Percentiles rank a stretch among this genome's conserved stretches.
These are phyloP conservation scores for Leptobrachium ailaonicum DNA, from an alignment of 2,113 vertebrate species.

Conservation along the genomic window DNA sequence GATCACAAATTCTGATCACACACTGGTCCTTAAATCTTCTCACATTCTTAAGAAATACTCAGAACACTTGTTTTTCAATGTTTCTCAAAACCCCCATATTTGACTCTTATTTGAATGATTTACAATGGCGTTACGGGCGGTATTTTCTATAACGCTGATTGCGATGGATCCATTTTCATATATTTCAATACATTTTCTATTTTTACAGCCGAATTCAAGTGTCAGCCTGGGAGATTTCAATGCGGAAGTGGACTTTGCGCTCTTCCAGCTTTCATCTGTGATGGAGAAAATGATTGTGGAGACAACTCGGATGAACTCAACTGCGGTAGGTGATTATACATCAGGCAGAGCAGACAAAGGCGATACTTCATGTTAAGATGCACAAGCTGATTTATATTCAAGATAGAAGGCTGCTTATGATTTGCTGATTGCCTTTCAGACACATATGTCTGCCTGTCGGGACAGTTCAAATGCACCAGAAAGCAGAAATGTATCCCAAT, in stretches of 20 bases:
- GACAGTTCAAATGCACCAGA: conserved; percentile 94
- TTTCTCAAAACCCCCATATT: not conserved
- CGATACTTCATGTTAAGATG: conserved; percentile 14
- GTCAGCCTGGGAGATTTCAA: conserved; percentile 94
- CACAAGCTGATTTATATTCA: not conserved
- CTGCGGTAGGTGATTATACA: conserved; percentile 77
- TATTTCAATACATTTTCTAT: conserved; percentile 28
- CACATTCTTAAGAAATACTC: not conserved
- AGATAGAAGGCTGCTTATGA: fast-evolving
- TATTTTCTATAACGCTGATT: not conserved
- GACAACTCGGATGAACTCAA: conserved; percentile 97
- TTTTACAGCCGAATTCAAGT: conserved; percentile 91
- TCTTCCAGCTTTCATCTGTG: conserved; percentile 95
- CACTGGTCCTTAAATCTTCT: not conserved
- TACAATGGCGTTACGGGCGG: not conserved
- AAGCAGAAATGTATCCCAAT: conserved; percentile 94
- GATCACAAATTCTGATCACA: not conserved
- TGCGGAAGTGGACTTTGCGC: conserved; percentile 96
- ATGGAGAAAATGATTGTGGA: conserved; percentile 96
- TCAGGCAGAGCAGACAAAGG: not conserved
- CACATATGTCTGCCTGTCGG: conserved; percentile 92
- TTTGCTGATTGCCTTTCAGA: conserved; percentile 69
- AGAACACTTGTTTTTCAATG: not conserved
- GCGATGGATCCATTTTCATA: conserved; percentile 9
- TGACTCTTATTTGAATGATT: conserved; percentile 12